Evolutionary conservation across 2,888 invertebrate species (phyloP).

Genomic region (Julus scanicus): DNA sequence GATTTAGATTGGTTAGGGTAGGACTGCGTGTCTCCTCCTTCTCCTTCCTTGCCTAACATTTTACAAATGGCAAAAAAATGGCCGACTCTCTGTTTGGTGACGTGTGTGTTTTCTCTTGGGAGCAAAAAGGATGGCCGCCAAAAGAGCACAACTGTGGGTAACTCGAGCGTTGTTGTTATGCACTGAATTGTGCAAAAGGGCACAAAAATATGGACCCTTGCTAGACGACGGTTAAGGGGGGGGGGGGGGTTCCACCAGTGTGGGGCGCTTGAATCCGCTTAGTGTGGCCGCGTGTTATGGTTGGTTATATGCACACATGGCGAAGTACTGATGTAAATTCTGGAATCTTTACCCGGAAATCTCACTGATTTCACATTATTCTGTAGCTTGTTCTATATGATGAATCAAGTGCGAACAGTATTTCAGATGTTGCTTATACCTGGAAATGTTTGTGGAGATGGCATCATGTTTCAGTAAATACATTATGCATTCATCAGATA

Average conservation of each 20-base stretch:
- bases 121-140: conserved; percentile 17
- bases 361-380: neutral
- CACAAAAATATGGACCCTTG: conserved; percentile 14
- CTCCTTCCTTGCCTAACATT: conserved; percentile 12
- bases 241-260: neutral
- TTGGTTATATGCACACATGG: neutral
- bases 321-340: neutral
- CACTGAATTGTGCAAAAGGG: conserved; percentile 32
- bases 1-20: conserved; percentile 39
- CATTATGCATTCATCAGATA: neutral
- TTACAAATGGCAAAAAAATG: conserved; percentile 22
- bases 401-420: too few species aligned
- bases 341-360: neutral
- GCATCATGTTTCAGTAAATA: neutral
- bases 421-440: too few species aligned
- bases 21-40: neutral
- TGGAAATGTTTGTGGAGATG: neutral
- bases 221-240: neutral
- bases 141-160: neutral
- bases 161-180: conserved; percentile 4
- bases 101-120: conserved; percentile 20
- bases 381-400: neutral
- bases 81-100: conserved; percentile 21
- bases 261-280: neutral
- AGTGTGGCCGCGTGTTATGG: neutral